Evolutionary conservation across 2,113 vertebrate genomes (phyloP).

Genomic region (Leptocoma aspasia): DNA sequence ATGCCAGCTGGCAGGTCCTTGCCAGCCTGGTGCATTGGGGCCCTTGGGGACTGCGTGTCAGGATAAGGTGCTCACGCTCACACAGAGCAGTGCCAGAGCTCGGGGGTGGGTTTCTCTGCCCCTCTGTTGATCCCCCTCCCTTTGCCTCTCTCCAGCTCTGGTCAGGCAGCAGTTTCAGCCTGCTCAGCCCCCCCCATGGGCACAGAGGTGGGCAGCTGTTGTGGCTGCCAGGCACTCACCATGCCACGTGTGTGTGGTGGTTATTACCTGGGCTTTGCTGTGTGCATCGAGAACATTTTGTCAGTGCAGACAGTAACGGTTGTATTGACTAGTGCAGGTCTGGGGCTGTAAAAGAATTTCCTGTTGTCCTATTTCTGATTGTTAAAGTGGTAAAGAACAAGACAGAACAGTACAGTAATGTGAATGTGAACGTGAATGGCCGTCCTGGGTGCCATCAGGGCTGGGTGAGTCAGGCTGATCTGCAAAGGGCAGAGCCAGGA

Average conservation of each 20-base stretch:
- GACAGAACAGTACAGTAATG: background rate
- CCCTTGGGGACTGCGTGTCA: background rate
- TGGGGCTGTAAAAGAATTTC: slow-evolving; percentile 24
- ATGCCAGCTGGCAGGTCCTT: background rate
- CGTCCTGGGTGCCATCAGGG: background rate
- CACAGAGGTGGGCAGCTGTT: background rate
- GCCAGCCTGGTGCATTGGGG: fast-evolving
- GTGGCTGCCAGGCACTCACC: background rate
- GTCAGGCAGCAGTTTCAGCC: background rate
- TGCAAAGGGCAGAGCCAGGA: background rate
- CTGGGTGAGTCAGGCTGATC: background rate
- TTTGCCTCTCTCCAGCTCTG: background rate
- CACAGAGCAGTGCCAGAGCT: background rate
- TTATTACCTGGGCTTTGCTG: slow-evolving; percentile 3
- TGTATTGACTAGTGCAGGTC: background rate
- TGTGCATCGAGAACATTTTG: background rate
- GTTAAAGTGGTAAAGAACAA: background rate
- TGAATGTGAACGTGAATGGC: background rate
- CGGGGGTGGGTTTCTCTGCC: background rate
- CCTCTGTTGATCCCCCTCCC: background rate
- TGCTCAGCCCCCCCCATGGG: background rate
- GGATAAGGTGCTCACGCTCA: background rate
- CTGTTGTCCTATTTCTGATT: slow-evolving; percentile 24
- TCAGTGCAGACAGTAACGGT: background rate
- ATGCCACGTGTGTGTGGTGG: fast-evolving